These are phyloP conservation scores for Trachops cirrhosus DNA, from an alignment of 2,797 vertebrate species.

Conservation along the genomic window DNA sequence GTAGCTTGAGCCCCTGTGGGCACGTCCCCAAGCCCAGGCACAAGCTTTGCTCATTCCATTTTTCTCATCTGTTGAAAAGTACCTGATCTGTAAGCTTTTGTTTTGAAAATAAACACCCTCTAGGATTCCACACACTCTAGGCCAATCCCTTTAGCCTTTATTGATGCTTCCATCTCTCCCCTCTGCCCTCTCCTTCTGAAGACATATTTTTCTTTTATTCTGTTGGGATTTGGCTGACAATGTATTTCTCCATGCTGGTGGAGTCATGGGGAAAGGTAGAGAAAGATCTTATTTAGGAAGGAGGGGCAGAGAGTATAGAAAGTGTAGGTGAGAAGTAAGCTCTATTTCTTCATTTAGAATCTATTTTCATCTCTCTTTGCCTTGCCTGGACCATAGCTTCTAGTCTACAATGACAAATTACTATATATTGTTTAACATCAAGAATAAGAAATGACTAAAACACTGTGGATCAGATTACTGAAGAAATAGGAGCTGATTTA, in stretches of 20 bases:
- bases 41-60: not conserved
- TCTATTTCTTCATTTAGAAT: not conserved
- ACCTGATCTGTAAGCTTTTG: constrained; percentile 53
- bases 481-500: constrained; percentile 9
- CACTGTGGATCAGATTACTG: not conserved
- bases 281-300: not conserved
- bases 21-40: not conserved
- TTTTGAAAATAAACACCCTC: constrained; percentile 59
- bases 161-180: not conserved
- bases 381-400: not conserved
- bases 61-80: constrained; percentile 51
- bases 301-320: not conserved
- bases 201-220: constrained; percentile 51
- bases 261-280: not conserved
- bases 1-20: not conserved
- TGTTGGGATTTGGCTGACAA: constrained; percentile 34
- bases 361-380: not conserved
- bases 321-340: not conserved
- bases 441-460: constrained; percentile 45
- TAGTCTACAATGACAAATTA: not conserved
- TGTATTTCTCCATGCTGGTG: not conserved
- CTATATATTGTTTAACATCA: not conserved
- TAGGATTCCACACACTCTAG: constrained; percentile 8
- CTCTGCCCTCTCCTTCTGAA: constrained; percentile 10
- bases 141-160: not conserved